Base-by-base conservation (phyloP, 2,797 vertebrate species). In the Allobates femoralis region DNA sequence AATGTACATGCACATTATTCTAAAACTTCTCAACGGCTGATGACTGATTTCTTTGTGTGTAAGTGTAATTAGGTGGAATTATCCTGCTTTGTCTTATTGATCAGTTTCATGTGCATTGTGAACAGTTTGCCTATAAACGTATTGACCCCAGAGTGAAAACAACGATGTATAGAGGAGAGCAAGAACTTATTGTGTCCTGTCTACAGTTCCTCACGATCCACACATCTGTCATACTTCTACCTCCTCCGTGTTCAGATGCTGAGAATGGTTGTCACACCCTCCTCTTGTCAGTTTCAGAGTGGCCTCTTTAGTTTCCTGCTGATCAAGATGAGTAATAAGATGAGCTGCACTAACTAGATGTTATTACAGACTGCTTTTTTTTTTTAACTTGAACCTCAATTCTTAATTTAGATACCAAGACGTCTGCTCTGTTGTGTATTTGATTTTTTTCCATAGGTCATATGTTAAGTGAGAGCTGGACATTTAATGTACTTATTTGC, bases 281-380 rank as follows among this genome's bases (percentile, higher is more conserved):
- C 23, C 58, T 67, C 12, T 53, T 77, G 74, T 77, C 46, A n/a
- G 83, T 84, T 76, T 76, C 82, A 62, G 55, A 78, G 23, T 15
- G 21, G 83, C 28, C 62, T 85, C 4, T 30, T 15, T 64, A 62
- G 71, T 74, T 84, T 84, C 82, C 69, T 76, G 73, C 82, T 75
- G 56, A 76, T 64, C 55, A 18, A 64, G 71, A 84, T 84, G 82
- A 84, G 56, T 84, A 84, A 83, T 81, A 56, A 58, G 53, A 83
- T 41, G 55, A 58, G 37, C n/a, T 46, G 51, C 26, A 46, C 51
- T 10, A 19, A 8, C 34, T 23, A 53, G 23, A 15, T 7, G 53
- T 37, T n/a, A 16, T 21, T 19, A 19, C 28, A 76, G 71, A 3
- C 37, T 37, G 6, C 21, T 1, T 10, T 28, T 18, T 46, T 62